Evolutionary conservation across 2,113 vertebrate species (phyloP).

Genomic region (Condylura cristata): DNA sequence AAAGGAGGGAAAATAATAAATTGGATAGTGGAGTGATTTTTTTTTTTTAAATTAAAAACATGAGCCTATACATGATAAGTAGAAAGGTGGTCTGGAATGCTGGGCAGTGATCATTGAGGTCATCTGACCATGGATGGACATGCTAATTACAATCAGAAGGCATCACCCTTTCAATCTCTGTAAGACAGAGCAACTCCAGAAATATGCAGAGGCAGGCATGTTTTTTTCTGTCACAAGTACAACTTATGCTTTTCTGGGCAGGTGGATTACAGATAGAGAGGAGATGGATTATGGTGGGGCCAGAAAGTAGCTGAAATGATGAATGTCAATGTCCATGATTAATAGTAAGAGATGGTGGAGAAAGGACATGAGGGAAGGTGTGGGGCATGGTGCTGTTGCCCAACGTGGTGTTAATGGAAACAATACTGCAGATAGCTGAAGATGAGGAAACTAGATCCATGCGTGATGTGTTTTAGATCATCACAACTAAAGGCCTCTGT

Average conservation of each 20-base stretch:
- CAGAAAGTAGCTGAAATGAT: not conserved
- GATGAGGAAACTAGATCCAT: not conserved
- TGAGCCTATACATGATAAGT: not conserved
- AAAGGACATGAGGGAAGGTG: not conserved
- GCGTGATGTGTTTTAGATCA: not conserved
- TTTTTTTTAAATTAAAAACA: not conserved
- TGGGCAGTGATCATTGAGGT: no score
- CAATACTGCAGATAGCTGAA: not conserved
- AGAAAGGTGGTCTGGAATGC: not conserved
- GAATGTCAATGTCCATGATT: not conserved
- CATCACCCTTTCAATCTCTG: no score
- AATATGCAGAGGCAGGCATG: not conserved
- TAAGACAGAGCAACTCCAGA: no score
- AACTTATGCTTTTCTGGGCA: not conserved
- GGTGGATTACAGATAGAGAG: not conserved
- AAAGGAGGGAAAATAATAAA: not conserved
- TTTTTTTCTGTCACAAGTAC: not conserved
- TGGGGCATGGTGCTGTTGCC: accelerated
- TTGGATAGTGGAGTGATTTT: not conserved
- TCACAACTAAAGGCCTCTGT: not conserved
- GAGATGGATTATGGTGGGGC: not conserved
- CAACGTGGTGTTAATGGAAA: accelerated
- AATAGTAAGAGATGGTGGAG: not conserved
- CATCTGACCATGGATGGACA: not conserved
- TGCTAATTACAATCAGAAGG: accelerated